A percentile compares a stretch with the other conserved stretches of the same genome.
Evolutionary conservation across 2,888 invertebrate genomes (phyloP).

Genomic region (Leucozona laternaria): DNA sequence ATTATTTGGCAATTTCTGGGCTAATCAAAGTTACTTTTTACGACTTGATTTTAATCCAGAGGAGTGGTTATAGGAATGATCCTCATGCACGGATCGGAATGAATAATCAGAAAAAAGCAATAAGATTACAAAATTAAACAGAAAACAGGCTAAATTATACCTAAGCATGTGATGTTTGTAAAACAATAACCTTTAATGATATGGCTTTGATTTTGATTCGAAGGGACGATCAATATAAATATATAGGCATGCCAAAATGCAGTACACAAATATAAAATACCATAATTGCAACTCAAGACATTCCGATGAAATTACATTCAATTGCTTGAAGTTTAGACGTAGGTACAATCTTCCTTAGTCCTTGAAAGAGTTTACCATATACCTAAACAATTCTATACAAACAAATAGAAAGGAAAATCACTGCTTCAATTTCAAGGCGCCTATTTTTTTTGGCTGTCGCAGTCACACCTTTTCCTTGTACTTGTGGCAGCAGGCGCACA

Average conservation of each 20-base stretch:
- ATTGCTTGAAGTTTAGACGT: conserved; percentile 27
- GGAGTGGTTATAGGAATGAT: no score
- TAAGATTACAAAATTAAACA: not conserved
- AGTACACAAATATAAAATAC: not conserved
- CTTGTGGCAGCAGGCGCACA: conserved; percentile 20
- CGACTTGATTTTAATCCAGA: no score
- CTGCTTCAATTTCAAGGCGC: conserved; percentile 50
- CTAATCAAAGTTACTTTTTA: no score
- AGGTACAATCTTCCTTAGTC: conserved; percentile 35
- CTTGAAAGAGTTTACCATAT: conserved; percentile 22
- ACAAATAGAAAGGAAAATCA: conserved; percentile 70
- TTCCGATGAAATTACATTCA: conserved; percentile 58
- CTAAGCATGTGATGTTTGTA: not conserved
- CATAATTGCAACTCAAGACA: not conserved
- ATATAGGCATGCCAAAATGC: not conserved
- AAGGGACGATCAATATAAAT: not conserved
- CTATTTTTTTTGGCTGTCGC: conserved; percentile 62
- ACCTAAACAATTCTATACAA: conserved; percentile 15
- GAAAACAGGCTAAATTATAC: not conserved
- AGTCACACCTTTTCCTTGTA: conserved; percentile 73
- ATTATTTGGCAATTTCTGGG: no score
- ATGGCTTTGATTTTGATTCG: not conserved
- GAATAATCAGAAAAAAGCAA: no score
- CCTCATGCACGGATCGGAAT: no score
- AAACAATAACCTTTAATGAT: not conserved